These are phyloP conservation scores for Magallana gigas DNA, from an alignment of 1,140 invertebrate species.

Conservation along the genomic window DNA sequence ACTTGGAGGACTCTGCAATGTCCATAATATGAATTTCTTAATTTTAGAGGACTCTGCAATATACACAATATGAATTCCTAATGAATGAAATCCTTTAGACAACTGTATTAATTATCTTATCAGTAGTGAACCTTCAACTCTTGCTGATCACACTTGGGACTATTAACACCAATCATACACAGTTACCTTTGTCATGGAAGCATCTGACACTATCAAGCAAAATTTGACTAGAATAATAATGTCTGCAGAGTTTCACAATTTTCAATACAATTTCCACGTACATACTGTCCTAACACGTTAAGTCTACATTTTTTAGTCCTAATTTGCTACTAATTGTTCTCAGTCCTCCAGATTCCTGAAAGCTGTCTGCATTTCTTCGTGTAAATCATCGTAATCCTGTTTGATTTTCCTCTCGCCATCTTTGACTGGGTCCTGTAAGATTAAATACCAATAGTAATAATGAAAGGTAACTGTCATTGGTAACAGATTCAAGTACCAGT, in stretches of 20 bases:
- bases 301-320: neutral
- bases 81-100: too few relatives aligned
- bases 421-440: conserved; percentile 94
- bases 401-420: conserved; percentile 98
- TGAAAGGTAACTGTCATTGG: too few relatives aligned
- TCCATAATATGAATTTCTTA: neutral
- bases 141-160: too few relatives aligned
- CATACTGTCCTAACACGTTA: neutral
- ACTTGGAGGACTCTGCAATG: neutral
- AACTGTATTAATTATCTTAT: too few relatives aligned
- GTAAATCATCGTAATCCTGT: conserved; percentile 89
- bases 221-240: conserved; percentile 21
- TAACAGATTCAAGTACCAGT: too few relatives aligned
- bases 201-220: neutral
- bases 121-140: too few relatives aligned
- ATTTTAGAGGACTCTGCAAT: neutral
- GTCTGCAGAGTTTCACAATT: neutral
- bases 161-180: too few relatives aligned
- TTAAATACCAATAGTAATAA: conserved; percentile 59
- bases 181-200: conserved; percentile 1
- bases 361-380: conserved; percentile 81
- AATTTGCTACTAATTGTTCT: neutral
- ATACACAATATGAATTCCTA: neutral
- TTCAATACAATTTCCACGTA: neutral
- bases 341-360: conserved; percentile 99